Base-by-base conservation (phyloP, 2,113 vertebrate genomes). In the Cranoglanis bouderius region DNA sequence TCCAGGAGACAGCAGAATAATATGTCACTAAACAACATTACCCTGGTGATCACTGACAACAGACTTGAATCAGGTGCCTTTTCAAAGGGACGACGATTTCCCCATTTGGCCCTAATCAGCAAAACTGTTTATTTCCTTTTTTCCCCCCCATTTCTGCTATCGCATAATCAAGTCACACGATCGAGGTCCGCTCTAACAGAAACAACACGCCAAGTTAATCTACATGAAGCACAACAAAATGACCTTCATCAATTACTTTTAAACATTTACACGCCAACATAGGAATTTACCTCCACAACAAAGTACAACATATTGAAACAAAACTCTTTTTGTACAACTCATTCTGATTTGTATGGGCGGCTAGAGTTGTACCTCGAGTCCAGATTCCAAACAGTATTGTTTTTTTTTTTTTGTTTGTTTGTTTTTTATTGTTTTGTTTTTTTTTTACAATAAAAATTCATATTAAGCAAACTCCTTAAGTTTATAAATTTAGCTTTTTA, bases 301-400 rank as follows among this genome's bases (percentile, higher is more conserved):
- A 93, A 98, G 97, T 94, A 95, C 95, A 94, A 96, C 95, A 96
- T 96, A 96, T 96, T 95, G 95, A 95, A 95, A 72, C 12, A 55
- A 97, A 95, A 88, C n/a, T n/a, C n/a, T n/a, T n/a, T n/a, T n/a
- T n/a, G n/a, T n/a, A n/a, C n/a, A n/a, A n/a, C 38, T 85, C 21
- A 67, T 72, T 59, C 72, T 81, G 55, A 59, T 95, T 95, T 96
- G 95, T 97, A 96, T 94, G 95, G 88, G 90, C 96, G 96, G 92
- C 97, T 96, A 97, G 97, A 98, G 97, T 98, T 98, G 96, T 98
- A 99, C 98, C 97, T 95, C 97, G 96, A 98, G 97, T 97, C 96
- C 96, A 98, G 96, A 90, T 95, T 96, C 96, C 90, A 93, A 96
- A 95, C 95, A 95, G 96, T 95, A 95, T 95, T 97, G 92, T 94